Evolutionary conservation across 2,797 vertebrate species (phyloP).

Genomic region (Protosalanx chinensis): DNA sequence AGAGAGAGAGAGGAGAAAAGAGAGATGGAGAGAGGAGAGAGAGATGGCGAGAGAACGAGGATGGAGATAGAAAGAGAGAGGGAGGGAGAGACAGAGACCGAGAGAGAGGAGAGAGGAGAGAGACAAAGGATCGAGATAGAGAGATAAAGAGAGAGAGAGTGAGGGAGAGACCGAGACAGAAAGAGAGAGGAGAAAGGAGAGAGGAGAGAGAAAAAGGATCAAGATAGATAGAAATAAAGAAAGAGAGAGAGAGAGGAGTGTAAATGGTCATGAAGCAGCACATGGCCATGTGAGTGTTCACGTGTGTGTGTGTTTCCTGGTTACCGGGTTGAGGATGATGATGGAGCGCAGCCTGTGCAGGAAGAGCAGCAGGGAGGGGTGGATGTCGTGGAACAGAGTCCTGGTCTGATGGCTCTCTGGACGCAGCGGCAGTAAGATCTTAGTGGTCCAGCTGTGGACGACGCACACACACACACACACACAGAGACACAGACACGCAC

Average conservation of each 20-base stretch:
- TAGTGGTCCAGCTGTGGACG: slow-evolving; percentile 74
- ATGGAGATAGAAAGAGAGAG: background rate
- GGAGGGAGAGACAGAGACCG: too few relatives aligned
- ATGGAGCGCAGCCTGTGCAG: slow-evolving; percentile 78
- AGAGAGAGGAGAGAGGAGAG: too few relatives aligned
- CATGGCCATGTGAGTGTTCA: background rate
- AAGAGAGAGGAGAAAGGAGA: background rate
- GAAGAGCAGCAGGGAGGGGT: slow-evolving; percentile 79
- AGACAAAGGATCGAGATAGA: background rate
- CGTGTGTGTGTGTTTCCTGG: background rate
- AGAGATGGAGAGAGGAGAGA: background rate
- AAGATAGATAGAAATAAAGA: too few relatives aligned
- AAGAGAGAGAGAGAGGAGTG: background rate
- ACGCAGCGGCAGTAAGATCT: slow-evolving; percentile 76
- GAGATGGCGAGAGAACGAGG: background rate
- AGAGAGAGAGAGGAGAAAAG: background rate
- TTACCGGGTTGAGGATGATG: slow-evolving; percentile 74
- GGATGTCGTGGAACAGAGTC: slow-evolving; percentile 79
- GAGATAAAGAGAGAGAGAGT: background rate
- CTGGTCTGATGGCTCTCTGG: slow-evolving; percentile 74
- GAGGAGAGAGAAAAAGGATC: too few relatives aligned
- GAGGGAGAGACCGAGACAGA: background rate
- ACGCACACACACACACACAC: background rate
- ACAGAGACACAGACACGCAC: background rate
- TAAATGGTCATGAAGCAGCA: background rate